Evolutionary conservation across 2,888 invertebrate species (phyloP).

Genomic region (Tenthredo distinguenda): DNA sequence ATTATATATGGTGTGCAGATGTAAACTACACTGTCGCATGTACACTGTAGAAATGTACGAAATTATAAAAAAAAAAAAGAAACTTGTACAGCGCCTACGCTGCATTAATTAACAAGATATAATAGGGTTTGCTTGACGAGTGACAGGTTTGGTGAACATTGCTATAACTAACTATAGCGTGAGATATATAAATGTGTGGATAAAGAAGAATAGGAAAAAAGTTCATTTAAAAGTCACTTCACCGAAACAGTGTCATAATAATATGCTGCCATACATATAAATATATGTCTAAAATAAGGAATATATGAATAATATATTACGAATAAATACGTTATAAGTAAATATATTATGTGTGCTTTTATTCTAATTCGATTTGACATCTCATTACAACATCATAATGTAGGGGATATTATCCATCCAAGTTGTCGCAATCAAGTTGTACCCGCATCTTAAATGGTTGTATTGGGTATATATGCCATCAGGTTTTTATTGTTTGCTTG

Average conservation of each 20-base stretch:
- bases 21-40: conserved; percentile 47
- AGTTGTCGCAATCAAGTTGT: not conserved
- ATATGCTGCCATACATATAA: conserved; percentile 78
- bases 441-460: not conserved
- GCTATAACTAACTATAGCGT: conserved; percentile 40
- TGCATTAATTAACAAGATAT: conserved; percentile 47
- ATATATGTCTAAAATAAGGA: conserved; percentile 77
- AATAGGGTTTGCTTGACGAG: conserved; percentile 43
- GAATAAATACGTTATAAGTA: conserved; percentile 74
- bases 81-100: conserved; percentile 41
- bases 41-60: conserved; percentile 50
- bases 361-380: not conserved
- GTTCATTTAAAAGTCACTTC: conserved; percentile 70
- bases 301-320: conserved; percentile 73
- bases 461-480: not conserved
- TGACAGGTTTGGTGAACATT: conserved; percentile 46
- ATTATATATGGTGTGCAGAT: conserved; percentile 62
- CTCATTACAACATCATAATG: not conserved
- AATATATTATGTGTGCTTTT: conserved; percentile 35
- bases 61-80: conserved; percentile 9
- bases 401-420: not conserved
- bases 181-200: conserved; percentile 53
- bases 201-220: conserved; percentile 65
- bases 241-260: conserved; percentile 76
- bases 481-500: conserved; percentile 11